Evolutionary conservation across 2,113 vertebrate genomes (phyloP).

Genomic region (Seriola quinqueradiata): DNA sequence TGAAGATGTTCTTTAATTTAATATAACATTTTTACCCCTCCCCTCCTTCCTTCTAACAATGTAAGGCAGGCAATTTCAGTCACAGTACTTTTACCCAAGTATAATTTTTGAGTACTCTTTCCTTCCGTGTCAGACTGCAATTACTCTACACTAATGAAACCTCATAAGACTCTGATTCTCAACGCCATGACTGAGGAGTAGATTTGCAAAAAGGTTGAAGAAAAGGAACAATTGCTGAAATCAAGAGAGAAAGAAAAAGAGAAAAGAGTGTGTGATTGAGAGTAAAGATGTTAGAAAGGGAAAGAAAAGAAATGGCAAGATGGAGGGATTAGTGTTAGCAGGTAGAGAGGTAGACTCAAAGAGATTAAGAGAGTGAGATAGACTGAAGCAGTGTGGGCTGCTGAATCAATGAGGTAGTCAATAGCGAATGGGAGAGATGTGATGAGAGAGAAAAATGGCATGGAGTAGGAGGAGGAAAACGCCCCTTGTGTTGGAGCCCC

Average conservation of each 20-base stretch:
- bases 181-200: constrained; percentile 1
- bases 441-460: constrained; percentile 63
- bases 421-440: constrained; percentile 63
- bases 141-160: constrained; percentile 49
- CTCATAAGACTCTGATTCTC: constrained; percentile 1
- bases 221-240: constrained; percentile 21
- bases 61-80: no score
- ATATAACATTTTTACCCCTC: no score
- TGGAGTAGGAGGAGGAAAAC: constrained; percentile 44
- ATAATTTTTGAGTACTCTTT: no score
- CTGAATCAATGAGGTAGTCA: constrained; percentile 74
- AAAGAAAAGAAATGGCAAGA: constrained; percentile 40
- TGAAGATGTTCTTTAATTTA: no score
- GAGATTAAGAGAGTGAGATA: constrained; percentile 69
- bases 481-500: constrained; percentile 36
- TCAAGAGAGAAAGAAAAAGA: constrained; percentile 7
- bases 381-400: constrained; percentile 36
- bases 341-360: constrained; percentile 62
- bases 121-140: neutral
- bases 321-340: constrained; percentile 70
- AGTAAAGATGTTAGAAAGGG: constrained; percentile 47
- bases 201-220: constrained; percentile 12
- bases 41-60: no score
- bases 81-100: no score
- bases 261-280: constrained; percentile 29